phyloP scores from a whole-genome alignment of 2,113 vertebrate species.

The Plecotus auritus region DNA sequence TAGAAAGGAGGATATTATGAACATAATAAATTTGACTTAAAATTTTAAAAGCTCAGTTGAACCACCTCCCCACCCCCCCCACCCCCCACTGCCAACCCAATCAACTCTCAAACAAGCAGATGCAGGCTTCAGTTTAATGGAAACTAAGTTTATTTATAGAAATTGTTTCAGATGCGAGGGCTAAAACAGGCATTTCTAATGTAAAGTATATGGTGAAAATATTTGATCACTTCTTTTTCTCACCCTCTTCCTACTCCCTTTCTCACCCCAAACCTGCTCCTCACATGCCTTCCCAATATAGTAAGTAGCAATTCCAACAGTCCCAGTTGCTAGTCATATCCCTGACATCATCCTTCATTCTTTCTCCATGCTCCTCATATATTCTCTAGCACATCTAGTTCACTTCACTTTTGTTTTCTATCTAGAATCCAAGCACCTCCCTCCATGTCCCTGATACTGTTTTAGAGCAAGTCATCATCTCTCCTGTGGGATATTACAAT shows the following conservation, averaged over 20 bases:
- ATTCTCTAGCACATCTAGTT: neutral
- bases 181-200: neutral
- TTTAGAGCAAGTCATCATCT: neutral
- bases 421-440: neutral
- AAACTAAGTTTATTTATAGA: neutral
- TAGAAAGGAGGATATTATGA: neutral
- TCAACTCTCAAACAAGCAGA: neutral
- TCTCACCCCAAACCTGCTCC: neutral
- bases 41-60: neutral
- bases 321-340: neutral
- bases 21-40: neutral
- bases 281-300: neutral
- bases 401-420: neutral
- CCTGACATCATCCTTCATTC: neutral
- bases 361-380: neutral
- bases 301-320: neutral
- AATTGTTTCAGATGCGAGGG: neutral
- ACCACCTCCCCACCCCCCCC: fast-evolving
- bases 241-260: neutral
- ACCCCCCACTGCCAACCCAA: neutral
- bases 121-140: neutral
- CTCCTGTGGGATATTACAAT: neutral
- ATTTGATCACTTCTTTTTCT: neutral
- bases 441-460: neutral
- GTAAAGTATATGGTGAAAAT: neutral